A percentile compares a stretch with the other conserved stretches of the same genome.
These are phyloP conservation scores for Euthynnus affinis DNA, from an alignment of 2,797 vertebrate genomes.

Conservation along the genomic window DNA sequence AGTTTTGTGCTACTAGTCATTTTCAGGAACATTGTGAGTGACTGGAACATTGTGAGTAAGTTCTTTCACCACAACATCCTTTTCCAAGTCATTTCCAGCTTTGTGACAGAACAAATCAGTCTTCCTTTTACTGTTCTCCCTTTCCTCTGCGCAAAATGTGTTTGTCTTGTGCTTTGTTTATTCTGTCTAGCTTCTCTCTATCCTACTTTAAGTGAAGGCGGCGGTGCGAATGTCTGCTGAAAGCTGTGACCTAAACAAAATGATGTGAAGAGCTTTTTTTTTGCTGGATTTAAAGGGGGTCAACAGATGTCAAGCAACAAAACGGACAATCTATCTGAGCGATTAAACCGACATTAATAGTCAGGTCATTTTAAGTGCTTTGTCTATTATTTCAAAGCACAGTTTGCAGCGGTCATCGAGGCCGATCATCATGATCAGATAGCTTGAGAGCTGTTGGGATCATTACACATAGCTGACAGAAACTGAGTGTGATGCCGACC, in stretches of 20 bases:
- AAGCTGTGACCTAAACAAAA: neutral
- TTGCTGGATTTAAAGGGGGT: neutral
- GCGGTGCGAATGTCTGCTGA: neutral
- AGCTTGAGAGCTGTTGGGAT: neutral
- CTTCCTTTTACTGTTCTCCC: neutral
- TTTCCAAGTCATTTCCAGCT: neutral
- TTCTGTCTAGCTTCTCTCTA: neutral
- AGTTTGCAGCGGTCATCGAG: neutral
- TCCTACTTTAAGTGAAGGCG: neutral
- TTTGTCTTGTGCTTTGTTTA: neutral
- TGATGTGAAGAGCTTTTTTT: neutral
- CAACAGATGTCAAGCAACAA: neutral
- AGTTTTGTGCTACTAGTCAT: too few species aligned
- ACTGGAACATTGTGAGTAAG: neutral
- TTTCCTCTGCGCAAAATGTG: neutral
- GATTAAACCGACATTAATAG: neutral
- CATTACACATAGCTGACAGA: neutral
- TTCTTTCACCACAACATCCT: neutral
- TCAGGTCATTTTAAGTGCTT: neutral
- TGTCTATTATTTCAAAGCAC: neutral
- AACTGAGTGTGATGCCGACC: constrained; percentile 33
- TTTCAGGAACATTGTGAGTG: neutral
- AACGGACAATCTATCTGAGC: neutral
- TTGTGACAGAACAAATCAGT: neutral
- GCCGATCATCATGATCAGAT: neutral